A percentile compares a stretch with the other conserved stretches of the same genome.
Conservation (phyloP, 1,140 invertebrate genomes). For the Bombus breviceps region DNA sequence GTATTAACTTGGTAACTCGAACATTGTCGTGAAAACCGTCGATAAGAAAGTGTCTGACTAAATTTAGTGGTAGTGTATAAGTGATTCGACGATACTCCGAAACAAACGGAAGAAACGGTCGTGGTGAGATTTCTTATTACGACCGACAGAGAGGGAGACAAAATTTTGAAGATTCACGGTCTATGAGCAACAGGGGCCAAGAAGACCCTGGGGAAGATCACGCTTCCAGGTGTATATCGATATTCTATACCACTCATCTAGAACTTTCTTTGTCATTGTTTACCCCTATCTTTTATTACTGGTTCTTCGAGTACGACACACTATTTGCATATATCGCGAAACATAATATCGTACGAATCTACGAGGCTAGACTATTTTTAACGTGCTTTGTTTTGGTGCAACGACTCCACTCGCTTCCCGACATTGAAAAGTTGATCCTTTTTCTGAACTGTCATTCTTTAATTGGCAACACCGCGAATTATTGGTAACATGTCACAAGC, state of each 20-base stretch:
- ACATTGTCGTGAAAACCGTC: background rate
- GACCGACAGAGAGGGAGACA: conserved; percentile 58
- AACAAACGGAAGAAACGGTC: background rate
- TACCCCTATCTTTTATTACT: background rate
- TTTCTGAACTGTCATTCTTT: conserved; percentile 42
- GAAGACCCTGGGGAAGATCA: conserved; percentile 82
- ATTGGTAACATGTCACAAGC: conserved; percentile 21
- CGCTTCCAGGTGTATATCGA: conserved; percentile 77
- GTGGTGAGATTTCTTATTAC: conserved; percentile 44
- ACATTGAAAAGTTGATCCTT: background rate
- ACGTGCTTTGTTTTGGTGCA: conserved; percentile 64
- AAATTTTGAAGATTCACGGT: conserved; percentile 77
- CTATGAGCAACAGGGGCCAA: conserved; percentile 82
- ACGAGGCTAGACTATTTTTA: conserved; percentile 55
- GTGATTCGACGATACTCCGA: background rate
- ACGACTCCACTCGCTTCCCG: conserved; percentile 36
- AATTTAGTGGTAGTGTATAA: conserved; percentile 38
- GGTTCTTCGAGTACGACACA: background rate
- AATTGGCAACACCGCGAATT: conserved; percentile 35
- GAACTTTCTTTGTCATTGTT: conserved; percentile 13
- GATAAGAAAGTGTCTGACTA: conserved; percentile 7
- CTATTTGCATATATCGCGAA: conserved; percentile 19
- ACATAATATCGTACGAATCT: conserved; percentile 36
- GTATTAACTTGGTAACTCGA: background rate
- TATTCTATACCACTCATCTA: background rate